Conservation (phyloP, 2,888 invertebrate genomes). For the Dicroscelio sp. region DNA sequence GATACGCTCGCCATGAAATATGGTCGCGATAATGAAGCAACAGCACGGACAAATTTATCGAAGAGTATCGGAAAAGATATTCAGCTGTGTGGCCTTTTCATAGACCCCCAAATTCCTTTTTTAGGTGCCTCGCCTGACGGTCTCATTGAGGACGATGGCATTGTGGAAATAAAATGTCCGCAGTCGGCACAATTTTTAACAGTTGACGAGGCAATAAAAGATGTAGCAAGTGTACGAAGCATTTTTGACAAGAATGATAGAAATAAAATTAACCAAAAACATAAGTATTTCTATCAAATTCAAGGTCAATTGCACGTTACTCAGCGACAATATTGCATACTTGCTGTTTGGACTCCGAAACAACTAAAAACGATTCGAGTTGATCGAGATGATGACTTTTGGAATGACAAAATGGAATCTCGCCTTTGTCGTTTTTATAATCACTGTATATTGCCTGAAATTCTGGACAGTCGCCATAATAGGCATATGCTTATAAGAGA, state of each 20-base stretch:
- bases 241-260: not conserved
- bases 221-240: not conserved
- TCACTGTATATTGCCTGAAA: not conserved
- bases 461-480: constrained; percentile 1
- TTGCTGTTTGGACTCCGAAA: not conserved
- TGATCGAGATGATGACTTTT: not conserved
- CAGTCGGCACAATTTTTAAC: not conserved
- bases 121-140: constrained; percentile 14
- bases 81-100: not conserved
- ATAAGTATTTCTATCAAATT: constrained; percentile 15
- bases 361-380: not conserved
- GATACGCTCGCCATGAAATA: not conserved
- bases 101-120: not conserved
- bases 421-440: not conserved
- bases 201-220: not conserved
- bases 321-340: not conserved
- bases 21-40: not conserved
- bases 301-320: constrained; percentile 35
- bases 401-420: not conserved
- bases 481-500: not conserved
- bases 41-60: not conserved
- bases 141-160: not conserved
- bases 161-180: constrained; percentile 23
- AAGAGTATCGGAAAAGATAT: not conserved
- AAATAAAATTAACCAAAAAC: not conserved